Percentiles rank a stretch among this genome's conserved stretches.
phyloP scores from a whole-genome alignment of 2,797 vertebrate species.

The Enteromius anoplus region DNA sequence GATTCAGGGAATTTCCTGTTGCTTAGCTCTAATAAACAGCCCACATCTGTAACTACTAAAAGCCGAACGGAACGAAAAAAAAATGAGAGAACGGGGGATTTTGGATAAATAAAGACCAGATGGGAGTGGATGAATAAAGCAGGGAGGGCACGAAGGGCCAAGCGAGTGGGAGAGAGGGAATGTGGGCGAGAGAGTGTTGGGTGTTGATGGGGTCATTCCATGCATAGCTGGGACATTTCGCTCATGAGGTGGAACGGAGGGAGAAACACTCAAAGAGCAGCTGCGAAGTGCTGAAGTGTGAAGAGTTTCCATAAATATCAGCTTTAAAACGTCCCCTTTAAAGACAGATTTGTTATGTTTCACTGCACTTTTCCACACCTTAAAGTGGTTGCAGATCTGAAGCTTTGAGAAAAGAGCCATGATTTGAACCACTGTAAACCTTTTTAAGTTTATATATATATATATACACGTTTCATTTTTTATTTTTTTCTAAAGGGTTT shows the following conservation, averaged over 20 bases:
- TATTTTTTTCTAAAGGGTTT: neutral
- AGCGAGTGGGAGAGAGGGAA: slow-evolving; percentile 36
- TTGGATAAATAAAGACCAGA: slow-evolving; percentile 40
- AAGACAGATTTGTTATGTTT: neutral
- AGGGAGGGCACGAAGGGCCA: slow-evolving; percentile 47
- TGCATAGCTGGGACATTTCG: slow-evolving; percentile 33
- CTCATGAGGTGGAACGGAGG: slow-evolving; percentile 23
- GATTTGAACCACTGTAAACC: neutral
- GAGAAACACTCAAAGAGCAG: slow-evolving; percentile 3
- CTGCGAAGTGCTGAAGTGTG: neutral
- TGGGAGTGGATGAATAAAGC: slow-evolving; percentile 41
- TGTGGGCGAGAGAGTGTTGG: slow-evolving; percentile 61
- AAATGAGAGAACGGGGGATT: slow-evolving; percentile 17
- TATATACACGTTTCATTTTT: too few species aligned
- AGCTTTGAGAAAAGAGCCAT: neutral
- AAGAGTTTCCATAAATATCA: neutral
- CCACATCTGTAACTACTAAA: slow-evolving; percentile 86
- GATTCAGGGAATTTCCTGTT: slow-evolving; percentile 88
- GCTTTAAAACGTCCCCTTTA: slow-evolving; percentile 15
- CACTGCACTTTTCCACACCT: neutral
- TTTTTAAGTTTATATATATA: neutral
- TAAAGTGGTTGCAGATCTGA: neutral
- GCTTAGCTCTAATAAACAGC: slow-evolving; percentile 78
- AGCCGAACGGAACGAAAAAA: slow-evolving; percentile 53
- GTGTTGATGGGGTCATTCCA: slow-evolving; percentile 50